A percentile compares a stretch with the other conserved stretches of the same genome.
Evolutionary conservation across 2,888 invertebrate genomes (phyloP).

Genomic region (Polyommatus iphigenia): DNA sequence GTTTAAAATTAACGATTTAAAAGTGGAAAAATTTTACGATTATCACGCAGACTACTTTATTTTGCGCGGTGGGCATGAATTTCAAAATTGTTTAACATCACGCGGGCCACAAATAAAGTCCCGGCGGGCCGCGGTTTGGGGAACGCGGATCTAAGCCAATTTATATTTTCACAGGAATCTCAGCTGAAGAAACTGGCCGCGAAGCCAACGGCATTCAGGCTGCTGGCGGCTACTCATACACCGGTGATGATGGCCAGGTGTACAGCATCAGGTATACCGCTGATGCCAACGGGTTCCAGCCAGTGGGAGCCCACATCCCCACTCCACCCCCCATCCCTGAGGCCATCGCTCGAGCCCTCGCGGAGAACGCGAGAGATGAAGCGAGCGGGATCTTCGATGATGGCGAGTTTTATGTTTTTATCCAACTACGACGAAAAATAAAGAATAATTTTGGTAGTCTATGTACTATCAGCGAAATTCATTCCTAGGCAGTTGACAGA

Average conservation of each 20-base stretch:
- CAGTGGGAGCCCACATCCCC: slow-evolving; percentile 79
- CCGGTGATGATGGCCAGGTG: slow-evolving; percentile 80
- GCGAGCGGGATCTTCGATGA: slow-evolving; percentile 78
- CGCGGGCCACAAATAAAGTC: too few species aligned
- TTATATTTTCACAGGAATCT: slow-evolving; percentile 61
- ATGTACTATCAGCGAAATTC: too few species aligned
- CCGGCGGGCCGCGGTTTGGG: too few species aligned
- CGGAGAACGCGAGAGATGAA: slow-evolving; percentile 75
- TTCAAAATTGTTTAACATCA: too few species aligned
- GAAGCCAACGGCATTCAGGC: slow-evolving; percentile 75
- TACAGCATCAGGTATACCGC: slow-evolving; percentile 75
- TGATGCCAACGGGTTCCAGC: slow-evolving; percentile 72
- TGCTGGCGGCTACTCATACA: slow-evolving; percentile 80
- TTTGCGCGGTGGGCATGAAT: too few species aligned
- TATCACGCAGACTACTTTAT: too few species aligned
- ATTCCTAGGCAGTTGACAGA: too few species aligned
- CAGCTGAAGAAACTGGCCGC: slow-evolving; percentile 65
- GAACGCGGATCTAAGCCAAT: too few species aligned
- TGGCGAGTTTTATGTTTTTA: slow-evolving; percentile 52
- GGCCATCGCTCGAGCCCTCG: slow-evolving; percentile 75
- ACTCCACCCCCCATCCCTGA: slow-evolving; percentile 81
- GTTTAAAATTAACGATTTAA: too few species aligned
- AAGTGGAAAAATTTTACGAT: too few species aligned
- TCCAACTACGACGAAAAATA: background rate
- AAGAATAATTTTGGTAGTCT: too few species aligned